phyloP scores from a whole-genome alignment of 1,140 invertebrate species.

The Drosophila paulistorum region DNA sequence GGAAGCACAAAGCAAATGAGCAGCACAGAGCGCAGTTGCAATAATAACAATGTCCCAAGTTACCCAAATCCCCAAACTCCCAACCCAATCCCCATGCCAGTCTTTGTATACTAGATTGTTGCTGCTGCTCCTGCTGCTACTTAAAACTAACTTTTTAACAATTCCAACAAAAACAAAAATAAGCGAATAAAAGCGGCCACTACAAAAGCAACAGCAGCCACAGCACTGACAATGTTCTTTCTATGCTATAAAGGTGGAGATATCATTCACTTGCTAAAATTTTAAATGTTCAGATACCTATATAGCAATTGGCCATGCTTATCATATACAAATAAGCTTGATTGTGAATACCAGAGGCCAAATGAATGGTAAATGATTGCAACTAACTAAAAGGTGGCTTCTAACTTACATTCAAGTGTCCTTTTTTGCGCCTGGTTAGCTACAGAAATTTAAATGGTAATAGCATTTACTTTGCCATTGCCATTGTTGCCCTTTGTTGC shows the following conservation, averaged over 20 bases:
- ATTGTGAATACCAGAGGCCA: not conserved
- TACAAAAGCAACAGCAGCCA: not conserved
- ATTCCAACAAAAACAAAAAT: constrained; percentile 45
- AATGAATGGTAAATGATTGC: constrained; percentile 48
- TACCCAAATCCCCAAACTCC: constrained; percentile 47
- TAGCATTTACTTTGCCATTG: constrained; percentile 68
- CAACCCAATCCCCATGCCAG: not conserved
- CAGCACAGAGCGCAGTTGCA: constrained; percentile 57
- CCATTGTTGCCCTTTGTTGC: constrained; percentile 46
- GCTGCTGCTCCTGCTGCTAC: constrained; percentile 48
- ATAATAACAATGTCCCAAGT: constrained; percentile 59
- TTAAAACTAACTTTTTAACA: constrained; percentile 75
- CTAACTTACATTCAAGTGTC: constrained; percentile 55
- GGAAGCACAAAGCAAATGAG: constrained; percentile 68
- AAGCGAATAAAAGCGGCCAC: constrained; percentile 33
- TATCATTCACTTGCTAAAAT: constrained; percentile 41
- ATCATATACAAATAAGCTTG: not conserved
- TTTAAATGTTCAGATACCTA: not conserved
- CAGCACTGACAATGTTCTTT: constrained; percentile 46
- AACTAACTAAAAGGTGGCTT: constrained; percentile 46
- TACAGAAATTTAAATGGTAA: constrained; percentile 73
- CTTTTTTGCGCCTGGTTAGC: constrained; percentile 71
- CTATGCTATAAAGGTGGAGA: not conserved
- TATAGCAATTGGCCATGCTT: not conserved
- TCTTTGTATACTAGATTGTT: constrained; percentile 3